Evolutionary conservation across 2,797 vertebrate species (phyloP), one percentile per base, ranked within the genome.

Genomic region (Syngnathus acus): DNA sequence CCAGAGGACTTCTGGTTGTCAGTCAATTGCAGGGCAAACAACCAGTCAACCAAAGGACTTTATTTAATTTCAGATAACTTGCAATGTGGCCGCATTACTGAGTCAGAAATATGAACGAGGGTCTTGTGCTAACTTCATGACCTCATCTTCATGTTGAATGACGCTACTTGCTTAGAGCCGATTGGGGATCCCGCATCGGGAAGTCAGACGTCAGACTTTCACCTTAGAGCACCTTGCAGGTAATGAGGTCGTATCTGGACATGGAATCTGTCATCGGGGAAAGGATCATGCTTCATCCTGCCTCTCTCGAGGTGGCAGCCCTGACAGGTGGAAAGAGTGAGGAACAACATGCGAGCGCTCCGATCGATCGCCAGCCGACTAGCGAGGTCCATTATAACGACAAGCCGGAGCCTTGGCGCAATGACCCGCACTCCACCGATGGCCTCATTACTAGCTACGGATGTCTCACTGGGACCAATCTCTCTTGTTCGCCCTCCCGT

Each of bases 351-450:
- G 78, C 70, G 79, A 82, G 75, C 72, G 37, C 72, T 55, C 65
- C 76, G 77, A 87, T 88, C 81, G 82, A 90, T 89, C 75, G 75
- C 72, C 76, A 73, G 75, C 84, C 82, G 83, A 89, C 87, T 85
- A 67, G 79, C 67, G 40, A 77, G 82, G 81, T 88, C 85, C 78
- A 81, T 89, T 89, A 89, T 73, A 74, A 78, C 85, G 85, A 89
- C 84, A 82, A 78, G 78, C 68, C 65, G 1, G 74, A 83, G 84
- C 79, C 77, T 77, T 83, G 78, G 78, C 85, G 81, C 73, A 62
- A 72, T 59, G 69, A 84, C 85, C 75, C 70, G 75, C 77, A 72
- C 80, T 81, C 77, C 74, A 68, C 77, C 77, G 66, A 80, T 72
- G 65, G 76, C 78, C 84, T 89, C 85, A 80, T 85, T 90, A 86